phyloP scores from a whole-genome alignment of 2,113 vertebrate genomes.

The Oostethus manadensis region DNA sequence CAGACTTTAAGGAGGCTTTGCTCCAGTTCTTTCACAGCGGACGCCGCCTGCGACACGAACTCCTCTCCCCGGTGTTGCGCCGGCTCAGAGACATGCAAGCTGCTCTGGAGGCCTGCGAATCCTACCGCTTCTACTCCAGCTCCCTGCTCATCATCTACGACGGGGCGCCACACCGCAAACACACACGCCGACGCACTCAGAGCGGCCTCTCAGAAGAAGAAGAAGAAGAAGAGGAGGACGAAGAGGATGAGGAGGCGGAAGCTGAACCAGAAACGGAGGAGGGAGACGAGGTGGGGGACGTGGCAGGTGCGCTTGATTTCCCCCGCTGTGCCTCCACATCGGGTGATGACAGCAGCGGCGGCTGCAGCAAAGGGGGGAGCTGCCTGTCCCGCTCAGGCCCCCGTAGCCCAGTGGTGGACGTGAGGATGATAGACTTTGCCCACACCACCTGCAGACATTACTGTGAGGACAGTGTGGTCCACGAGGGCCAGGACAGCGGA shows the following conservation, averaged over 20 bases:
- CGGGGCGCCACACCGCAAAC: conserved; percentile 75
- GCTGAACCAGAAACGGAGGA: conserved; percentile 59
- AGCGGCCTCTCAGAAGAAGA: conserved; percentile 74
- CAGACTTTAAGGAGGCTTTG: conserved; percentile 95
- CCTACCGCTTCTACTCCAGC: conserved; percentile 97
- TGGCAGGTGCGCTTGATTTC: conserved; percentile 51
- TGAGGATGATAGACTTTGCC: conserved; percentile 96
- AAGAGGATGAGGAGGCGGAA: conserved; percentile 20
- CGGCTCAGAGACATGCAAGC: conserved; percentile 90
- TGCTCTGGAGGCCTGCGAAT: conserved; percentile 89
- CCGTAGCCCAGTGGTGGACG: conserved; percentile 76
- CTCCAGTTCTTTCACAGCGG: conserved; percentile 96
- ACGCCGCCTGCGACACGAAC: conserved; percentile 83
- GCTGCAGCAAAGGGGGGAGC: conserved; percentile 18
- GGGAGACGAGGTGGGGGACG: conserved; percentile 46
- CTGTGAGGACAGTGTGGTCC: conserved; percentile 86
- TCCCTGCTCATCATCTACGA: conserved; percentile 97
- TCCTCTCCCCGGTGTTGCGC: conserved; percentile 87
- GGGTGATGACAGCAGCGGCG: conserved; percentile 31
- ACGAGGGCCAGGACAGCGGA: conserved; percentile 93
- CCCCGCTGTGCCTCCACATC: conserved; percentile 29
- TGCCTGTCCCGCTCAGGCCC: conserved; percentile 58
- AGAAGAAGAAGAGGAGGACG: conserved; percentile 69
- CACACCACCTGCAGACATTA: conserved; percentile 97
- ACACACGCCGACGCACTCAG: conserved; percentile 64